Evolutionary conservation across 2,888 invertebrate species (phyloP), one percentile per base, ranked within the genome.

Genomic region (Zaprionus bogoriensis): DNA sequence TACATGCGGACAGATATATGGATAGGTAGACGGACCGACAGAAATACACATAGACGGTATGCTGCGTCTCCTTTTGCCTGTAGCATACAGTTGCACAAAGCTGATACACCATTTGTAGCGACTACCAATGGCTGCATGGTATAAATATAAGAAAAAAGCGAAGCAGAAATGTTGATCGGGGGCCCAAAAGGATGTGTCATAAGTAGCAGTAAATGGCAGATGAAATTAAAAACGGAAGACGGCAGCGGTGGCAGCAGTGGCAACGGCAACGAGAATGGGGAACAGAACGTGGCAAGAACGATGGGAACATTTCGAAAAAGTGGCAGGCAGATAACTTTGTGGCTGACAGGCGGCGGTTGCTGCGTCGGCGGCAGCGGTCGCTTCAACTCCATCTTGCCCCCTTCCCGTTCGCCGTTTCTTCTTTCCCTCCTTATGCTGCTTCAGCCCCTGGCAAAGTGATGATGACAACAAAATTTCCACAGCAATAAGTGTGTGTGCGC

Each of bases 141-240:
- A n/a, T n/a, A 41, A 12, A 41, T 50, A n/a, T 30, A 47, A 45
- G 42, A 50, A 61, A 23, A 36, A 9, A 36, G n/a, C n/a, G n/a
- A n/a, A n/a, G n/a, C n/a, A 9, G 4, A 10, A n/a, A 7, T 39
- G 22, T 41, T 41, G 39, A 27, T 14, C 17, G 22, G 19, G 23
- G 47, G 46, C 47, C 9, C 44, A 46, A 74, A 83, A 81, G 87
- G 84, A 82, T 87, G 79, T 83, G 87, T 87, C 83, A 87, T 85
- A 86, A 86, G 86, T 74, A 84, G 77, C 80, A 84, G 76, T 74
- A 87, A 77, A 81, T 87, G 84, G 85, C 81, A 84, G 79, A 74
- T 79, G 82, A 86, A 87, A 87, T 85, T 87, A 87, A 86, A 87
- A 84, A 87, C 86, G 83, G 83, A 85, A 83, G 76, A 85, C 51